phyloP scores from a whole-genome alignment of 53 echinoderm and acorn worm species.

The Luidia sarsii region DNA sequence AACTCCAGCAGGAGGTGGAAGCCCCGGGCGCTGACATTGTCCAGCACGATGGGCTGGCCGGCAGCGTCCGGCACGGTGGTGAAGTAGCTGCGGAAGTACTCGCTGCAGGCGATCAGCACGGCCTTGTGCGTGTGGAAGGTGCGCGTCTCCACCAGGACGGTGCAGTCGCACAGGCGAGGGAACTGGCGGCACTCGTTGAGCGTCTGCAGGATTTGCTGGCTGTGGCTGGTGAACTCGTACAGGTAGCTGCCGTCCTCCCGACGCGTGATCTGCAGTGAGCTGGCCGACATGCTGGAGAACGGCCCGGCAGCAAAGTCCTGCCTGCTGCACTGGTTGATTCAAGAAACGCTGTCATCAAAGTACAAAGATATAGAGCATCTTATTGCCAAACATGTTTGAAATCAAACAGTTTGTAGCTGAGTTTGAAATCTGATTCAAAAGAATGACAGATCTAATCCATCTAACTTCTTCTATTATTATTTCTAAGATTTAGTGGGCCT shows the following conservation, averaged over 20 bases:
- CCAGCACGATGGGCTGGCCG: conserved; percentile 54
- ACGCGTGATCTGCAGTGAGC: conserved; percentile 61
- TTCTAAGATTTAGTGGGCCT: too few species aligned
- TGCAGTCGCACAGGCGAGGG: conserved; percentile 74
- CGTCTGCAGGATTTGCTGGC: conserved; percentile 73
- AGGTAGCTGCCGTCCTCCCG: conserved; percentile 66
- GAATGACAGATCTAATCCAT: too few species aligned
- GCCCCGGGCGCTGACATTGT: conserved; percentile 54
- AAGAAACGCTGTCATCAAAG: too few species aligned
- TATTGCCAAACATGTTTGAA: too few species aligned
- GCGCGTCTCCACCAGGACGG: conserved; percentile 66
- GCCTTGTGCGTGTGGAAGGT: conserved; percentile 79
- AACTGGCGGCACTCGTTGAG: conserved; percentile 79
- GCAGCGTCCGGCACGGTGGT: conserved; percentile 30
- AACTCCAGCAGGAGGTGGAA: conserved; percentile 85
- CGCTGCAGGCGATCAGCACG: conserved; percentile 79
- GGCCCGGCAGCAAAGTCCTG: too few species aligned
- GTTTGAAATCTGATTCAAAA: too few species aligned
- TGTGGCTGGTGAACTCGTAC: conserved; percentile 68
- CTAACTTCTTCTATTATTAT: too few species aligned
- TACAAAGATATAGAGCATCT: too few species aligned
- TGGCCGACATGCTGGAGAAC: conserved; percentile 53
- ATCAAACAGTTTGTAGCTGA: too few species aligned
- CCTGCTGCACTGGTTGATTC: too few species aligned
- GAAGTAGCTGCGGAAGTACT: conserved; percentile 75